phyloP scores from a whole-genome alignment of 1,140 invertebrate genomes.

The Aphis gossypii region DNA sequence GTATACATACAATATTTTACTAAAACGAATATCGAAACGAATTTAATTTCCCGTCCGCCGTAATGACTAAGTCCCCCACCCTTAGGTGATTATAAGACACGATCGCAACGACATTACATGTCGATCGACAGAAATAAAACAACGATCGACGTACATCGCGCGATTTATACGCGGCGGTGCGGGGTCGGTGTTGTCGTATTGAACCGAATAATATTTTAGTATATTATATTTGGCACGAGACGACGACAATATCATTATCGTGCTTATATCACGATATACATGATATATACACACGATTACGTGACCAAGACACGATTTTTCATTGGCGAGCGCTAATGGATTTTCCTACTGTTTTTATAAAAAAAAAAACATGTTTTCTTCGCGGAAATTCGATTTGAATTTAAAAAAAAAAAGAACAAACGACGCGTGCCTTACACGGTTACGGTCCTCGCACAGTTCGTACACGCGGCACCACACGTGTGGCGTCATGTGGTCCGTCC shows the following conservation, averaged over 20 bases:
- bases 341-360: neutral
- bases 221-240: too few relatives aligned
- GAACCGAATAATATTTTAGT: too few relatives aligned
- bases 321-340: neutral
- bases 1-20: neutral
- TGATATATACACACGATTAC: too few relatives aligned
- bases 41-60: neutral
- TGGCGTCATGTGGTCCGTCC: constrained; percentile 2
- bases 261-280: too few relatives aligned
- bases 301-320: neutral
- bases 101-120: neutral
- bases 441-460: neutral
- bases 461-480: neutral
- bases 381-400: neutral
- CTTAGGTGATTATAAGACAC: too few relatives aligned
- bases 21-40: neutral
- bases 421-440: neutral
- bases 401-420: neutral
- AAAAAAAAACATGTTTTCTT: neutral
- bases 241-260: too few relatives aligned
- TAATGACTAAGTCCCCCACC: neutral
- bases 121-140: neutral
- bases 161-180: neutral
- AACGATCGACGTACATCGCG: neutral
- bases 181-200: neutral